Conservation (phyloP, 2,888 invertebrate genomes). For the Meganola albula region DNA sequence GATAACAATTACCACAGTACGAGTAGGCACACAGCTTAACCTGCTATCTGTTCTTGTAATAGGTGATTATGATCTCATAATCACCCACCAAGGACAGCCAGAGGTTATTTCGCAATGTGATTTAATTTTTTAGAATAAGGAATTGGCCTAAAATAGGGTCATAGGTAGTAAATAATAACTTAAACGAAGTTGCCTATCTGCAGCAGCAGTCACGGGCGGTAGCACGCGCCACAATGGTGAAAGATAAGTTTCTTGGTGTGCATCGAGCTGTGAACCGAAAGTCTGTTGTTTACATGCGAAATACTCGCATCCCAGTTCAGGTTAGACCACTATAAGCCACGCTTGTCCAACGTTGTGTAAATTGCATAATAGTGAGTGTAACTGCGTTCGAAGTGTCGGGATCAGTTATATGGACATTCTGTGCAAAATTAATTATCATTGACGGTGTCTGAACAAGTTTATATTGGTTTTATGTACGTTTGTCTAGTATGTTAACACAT, state of each 20-base stretch:
- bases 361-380: slow-evolving; percentile 30
- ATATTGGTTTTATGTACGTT: no score
- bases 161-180: no score
- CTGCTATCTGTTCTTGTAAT: no score
- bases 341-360: slow-evolving; percentile 42
- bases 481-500: no score
- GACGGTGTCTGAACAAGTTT: slow-evolving; percentile 19
- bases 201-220: slow-evolving; percentile 44
- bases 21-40: no score
- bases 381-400: not conserved
- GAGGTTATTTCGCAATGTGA: no score
- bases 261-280: slow-evolving; percentile 77
- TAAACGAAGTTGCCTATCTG: slow-evolving; percentile 41
- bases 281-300: slow-evolving; percentile 75
- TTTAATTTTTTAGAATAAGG: no score
- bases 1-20: no score
- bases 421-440: slow-evolving; percentile 23
- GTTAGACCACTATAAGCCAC: slow-evolving; percentile 55
- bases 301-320: slow-evolving; percentile 65
- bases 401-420: slow-evolving; percentile 21
- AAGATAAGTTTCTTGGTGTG: slow-evolving; percentile 76
- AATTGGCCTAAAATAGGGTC: no score
- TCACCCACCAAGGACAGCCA: no score
- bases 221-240: slow-evolving; percentile 76
- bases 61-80: no score